These are phyloP conservation scores for Labroides dimidiatus DNA, from an alignment of 2,797 vertebrate species.

Conservation along the genomic window DNA sequence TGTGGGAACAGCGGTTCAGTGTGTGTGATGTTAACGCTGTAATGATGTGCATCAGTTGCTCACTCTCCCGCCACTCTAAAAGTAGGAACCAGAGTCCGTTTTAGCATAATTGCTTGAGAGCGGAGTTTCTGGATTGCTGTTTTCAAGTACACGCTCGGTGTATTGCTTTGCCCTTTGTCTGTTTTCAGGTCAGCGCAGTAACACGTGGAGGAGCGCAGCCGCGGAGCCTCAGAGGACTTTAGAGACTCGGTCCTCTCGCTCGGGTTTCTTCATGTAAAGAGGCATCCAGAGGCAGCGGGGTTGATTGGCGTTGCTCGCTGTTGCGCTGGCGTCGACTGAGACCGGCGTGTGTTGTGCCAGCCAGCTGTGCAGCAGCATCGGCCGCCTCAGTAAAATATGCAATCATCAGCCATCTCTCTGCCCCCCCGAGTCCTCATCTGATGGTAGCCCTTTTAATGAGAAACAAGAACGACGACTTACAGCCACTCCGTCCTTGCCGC, in stretches of 20 bases:
- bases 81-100: slow-evolving; percentile 22
- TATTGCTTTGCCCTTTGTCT: slow-evolving; percentile 40
- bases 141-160: slow-evolving; percentile 30
- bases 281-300: slow-evolving; percentile 59
- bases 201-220: slow-evolving; percentile 15
- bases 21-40: slow-evolving; percentile 36
- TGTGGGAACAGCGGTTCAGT: slow-evolving; percentile 27
- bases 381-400: slow-evolving; percentile 75
- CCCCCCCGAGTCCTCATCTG: slow-evolving; percentile 58
- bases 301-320: slow-evolving; percentile 74
- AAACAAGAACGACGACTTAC: slow-evolving; percentile 65
- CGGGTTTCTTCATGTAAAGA: slow-evolving; percentile 23
- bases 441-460: slow-evolving; percentile 78
- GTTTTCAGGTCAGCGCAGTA: slow-evolving; percentile 49
- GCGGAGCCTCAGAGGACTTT: slow-evolving; percentile 18
- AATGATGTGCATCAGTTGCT: slow-evolving; percentile 51
- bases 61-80: slow-evolving; percentile 34
- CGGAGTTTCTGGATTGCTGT: slow-evolving; percentile 24
- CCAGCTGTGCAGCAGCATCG: slow-evolving; percentile 59
- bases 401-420: slow-evolving; percentile 73
- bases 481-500: slow-evolving; percentile 78
- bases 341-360: slow-evolving; percentile 52
- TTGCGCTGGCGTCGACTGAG: slow-evolving; percentile 63
- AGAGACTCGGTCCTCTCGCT: slow-evolving; percentile 16
- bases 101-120: slow-evolving; percentile 47